Evolutionary conservation across 2,797 vertebrate species (phyloP), one percentile per base, ranked within the genome.

Genomic region (Rhinoraja longicauda): DNA sequence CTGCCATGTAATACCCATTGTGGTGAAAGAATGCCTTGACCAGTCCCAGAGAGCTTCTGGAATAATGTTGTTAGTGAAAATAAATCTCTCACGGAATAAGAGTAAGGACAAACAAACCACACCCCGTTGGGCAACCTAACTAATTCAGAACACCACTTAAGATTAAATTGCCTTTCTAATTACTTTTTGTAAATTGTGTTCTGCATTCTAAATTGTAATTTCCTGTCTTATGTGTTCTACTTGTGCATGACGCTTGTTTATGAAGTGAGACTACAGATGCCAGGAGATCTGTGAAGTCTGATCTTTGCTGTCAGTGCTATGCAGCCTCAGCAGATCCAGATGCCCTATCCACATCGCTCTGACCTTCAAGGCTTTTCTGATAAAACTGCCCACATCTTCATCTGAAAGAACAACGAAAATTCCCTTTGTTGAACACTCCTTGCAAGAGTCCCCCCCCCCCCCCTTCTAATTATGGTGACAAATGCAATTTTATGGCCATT

Each of bases 31-130:
- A n/a, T 26, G 39, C 70, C 21, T 36, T 39, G 32, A 15, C 5
- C 19, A 90, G 10, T 90, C 39, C 13, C 36, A 53, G 39, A 64
- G 64, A 90, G 32, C 15, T 72, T 64, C 39, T 26, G 45, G 67
- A 15, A 4, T 73, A 91, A 73, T 73, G 26, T 91, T 91, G 88
- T 45, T 91, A 2, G 45, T n/a, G 26, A 92, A 92, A 92, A 92
- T 73, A 91, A 73, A 59, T 59, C 24, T 90, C 70, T 75, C 12
- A 7, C 29, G 5, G 2, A n/a, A 92, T 57, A 92, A 73, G 26
- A 92, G 15, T 6, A 72, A 53, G 24, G 13, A 39, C 10, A 73
- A 45, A 53, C 24, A 57, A 17, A 53, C 67, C 39, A 75, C 90
- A 92, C 64, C 70, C 90, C 29, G 1, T 59, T 72, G 67, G 53